Percentiles rank a stretch among this genome's conserved stretches.
These are phyloP conservation scores for Orthonychiurus folsomi DNA, from an alignment of 2,888 invertebrate species.

Conservation along the genomic window DNA sequence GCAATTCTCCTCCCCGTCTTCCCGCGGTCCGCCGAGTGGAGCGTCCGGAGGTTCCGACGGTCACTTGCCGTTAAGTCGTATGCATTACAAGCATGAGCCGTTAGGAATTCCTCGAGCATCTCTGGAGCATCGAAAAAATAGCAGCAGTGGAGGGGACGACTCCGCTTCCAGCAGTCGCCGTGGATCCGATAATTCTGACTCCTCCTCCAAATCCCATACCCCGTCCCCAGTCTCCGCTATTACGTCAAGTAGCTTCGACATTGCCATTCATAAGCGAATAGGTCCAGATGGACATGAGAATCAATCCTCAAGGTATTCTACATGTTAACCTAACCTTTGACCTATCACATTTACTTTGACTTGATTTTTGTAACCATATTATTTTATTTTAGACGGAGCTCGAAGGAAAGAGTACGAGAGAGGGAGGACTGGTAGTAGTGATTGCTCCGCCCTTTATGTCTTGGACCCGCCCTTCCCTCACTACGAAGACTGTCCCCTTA, in stretches of 20 bases:
- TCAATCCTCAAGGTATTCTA: background rate
- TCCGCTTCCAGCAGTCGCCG: slow-evolving; percentile 25
- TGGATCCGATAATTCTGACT: slow-evolving; percentile 31
- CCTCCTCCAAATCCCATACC: slow-evolving; percentile 13
- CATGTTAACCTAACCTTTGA: background rate
- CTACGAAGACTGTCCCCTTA: background rate
- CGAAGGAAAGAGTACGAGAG: background rate
- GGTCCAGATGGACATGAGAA: slow-evolving; percentile 33
- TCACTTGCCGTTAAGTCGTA: slow-evolving; percentile 30
- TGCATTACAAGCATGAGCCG: slow-evolving; percentile 30
- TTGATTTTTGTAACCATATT: background rate
- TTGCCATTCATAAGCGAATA: slow-evolving; percentile 26
- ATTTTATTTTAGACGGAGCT: slow-evolving; percentile 5
- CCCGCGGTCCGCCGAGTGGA: slow-evolving; percentile 1
- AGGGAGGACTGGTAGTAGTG: background rate
- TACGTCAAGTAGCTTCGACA: slow-evolving; percentile 28
- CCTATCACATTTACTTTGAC: background rate
- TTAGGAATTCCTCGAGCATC: slow-evolving; percentile 32
- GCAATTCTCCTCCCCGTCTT: background rate
- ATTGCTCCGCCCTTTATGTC: background rate
- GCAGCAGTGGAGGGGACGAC: slow-evolving; percentile 17
- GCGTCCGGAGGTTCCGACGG: slow-evolving; percentile 2
- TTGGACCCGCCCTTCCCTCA: background rate
- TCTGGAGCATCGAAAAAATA: slow-evolving; percentile 28
- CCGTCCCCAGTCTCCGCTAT: slow-evolving; percentile 26